A percentile compares a stretch with the other conserved stretches of the same genome.
Conservation (phyloP, 2,888 invertebrate species). For the Drosophila aldrichi region DNA sequence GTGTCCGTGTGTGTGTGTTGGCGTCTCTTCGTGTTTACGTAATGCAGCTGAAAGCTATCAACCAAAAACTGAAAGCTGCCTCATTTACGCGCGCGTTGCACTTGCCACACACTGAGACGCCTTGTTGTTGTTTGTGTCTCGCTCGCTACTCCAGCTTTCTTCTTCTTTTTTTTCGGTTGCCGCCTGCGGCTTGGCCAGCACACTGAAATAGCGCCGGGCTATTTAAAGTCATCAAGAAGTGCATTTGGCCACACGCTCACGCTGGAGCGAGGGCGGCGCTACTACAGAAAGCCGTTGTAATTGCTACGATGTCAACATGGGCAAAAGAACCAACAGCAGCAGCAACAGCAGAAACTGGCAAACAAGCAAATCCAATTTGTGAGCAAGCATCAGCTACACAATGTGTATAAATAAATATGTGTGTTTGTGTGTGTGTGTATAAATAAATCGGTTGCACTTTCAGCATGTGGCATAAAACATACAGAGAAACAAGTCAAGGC, state of each 20-base stretch:
- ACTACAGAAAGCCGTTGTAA: conserved; percentile 44
- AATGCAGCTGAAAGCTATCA: conserved; percentile 27
- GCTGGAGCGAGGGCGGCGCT: conserved; percentile 27
- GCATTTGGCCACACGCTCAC: conserved; percentile 63
- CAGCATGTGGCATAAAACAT: conserved; percentile 69
- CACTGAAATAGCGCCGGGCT: conserved; percentile 44
- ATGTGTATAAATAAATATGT: conserved; percentile 35
- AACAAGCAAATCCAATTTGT: conserved; percentile 70
- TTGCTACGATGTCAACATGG: conserved; percentile 56
- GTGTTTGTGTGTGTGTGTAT: conserved; percentile 31
- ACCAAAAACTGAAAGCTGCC: conserved; percentile 33
- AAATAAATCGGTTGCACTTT: conserved; percentile 68
- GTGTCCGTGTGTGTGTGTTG: not conserved
- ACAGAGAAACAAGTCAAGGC: conserved; percentile 15
- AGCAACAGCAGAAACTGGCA: conserved; percentile 22
- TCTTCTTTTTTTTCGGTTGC: conserved; percentile 8
- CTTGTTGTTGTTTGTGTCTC: not conserved
- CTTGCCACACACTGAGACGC: conserved; percentile 45
- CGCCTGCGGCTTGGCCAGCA: conserved; percentile 42
- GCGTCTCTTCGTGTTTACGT: conserved; percentile 53
- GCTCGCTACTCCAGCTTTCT: no score
- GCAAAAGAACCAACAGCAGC: conserved; percentile 5
- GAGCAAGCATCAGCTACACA: conserved; percentile 29
- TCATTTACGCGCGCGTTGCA: conserved; percentile 43
- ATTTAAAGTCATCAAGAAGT: conserved; percentile 53